phyloP scores from a whole-genome alignment of 2,888 invertebrate species.

The Conomelus anceps region DNA sequence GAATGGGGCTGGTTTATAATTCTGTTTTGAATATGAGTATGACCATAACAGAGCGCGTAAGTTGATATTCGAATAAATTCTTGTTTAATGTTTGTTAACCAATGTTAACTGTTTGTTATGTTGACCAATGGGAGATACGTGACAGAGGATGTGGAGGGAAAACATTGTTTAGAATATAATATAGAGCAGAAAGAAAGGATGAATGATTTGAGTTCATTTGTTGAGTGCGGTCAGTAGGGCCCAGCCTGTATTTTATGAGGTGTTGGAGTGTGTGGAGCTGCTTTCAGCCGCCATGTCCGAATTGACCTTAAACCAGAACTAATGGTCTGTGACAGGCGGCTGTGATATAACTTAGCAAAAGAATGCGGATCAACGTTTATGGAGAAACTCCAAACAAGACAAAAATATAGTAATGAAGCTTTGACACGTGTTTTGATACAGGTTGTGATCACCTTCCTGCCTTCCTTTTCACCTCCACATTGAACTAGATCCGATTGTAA shows the following conservation, averaged over 20 bases:
- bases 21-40: neutral
- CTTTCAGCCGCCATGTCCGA: neutral
- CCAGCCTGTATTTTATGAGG: neutral
- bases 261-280: neutral
- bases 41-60: neutral
- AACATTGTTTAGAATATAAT: neutral
- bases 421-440: neutral
- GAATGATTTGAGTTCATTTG: neutral
- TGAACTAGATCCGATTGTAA: neutral
- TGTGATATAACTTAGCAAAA: neutral
- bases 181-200: neutral
- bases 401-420: neutral
- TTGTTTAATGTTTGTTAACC: neutral
- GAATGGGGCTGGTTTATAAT: neutral
- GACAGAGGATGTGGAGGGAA: too few species aligned
- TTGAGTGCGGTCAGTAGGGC: neutral
- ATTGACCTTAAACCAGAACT: neutral
- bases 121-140: neutral
- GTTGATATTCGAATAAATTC: neutral
- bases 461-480: neutral
- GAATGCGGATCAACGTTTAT: neutral
- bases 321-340: neutral
- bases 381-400: neutral
- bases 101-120: neutral
- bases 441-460: neutral